These are phyloP conservation scores for Elephas maximus DNA, from an alignment of 2,113 vertebrate species.

Conservation along the genomic window DNA sequence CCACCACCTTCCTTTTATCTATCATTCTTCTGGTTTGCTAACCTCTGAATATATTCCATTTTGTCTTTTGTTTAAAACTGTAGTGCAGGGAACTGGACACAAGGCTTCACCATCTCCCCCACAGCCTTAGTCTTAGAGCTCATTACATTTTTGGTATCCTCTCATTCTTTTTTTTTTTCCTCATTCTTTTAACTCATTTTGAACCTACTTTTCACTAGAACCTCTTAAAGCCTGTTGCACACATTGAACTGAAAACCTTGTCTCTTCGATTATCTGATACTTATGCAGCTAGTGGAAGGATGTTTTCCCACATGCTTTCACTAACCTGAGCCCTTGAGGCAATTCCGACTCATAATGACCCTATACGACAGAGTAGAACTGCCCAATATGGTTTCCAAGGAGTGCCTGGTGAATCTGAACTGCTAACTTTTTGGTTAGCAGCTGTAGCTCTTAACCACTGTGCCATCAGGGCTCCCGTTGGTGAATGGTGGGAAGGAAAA, in stretches of 20 bases:
- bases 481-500: not conserved
- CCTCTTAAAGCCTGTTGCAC: not conserved
- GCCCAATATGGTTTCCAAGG: too few relatives aligned
- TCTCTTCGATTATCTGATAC: not conserved
- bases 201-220: not conserved
- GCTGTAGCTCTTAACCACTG: too few relatives aligned
- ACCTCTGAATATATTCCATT: not conserved
- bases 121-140: not conserved
- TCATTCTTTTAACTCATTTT: slow-evolving; percentile 2
- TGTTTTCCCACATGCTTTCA: not conserved
- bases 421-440: too few relatives aligned
- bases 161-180: not conserved
- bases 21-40: not conserved
- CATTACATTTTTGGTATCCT: not conserved
- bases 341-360: too few relatives aligned
- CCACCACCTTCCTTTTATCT: not conserved
- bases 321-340: not conserved
- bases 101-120: not conserved
- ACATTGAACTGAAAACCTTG: not conserved
- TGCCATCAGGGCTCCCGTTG: too few relatives aligned
- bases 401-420: too few relatives aligned
- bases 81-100: not conserved
- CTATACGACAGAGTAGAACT: too few relatives aligned
- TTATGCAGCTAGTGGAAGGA: not conserved
- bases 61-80: not conserved